Conservation (phyloP, 2,888 invertebrate genomes). For the Apodemia hepburni region DNA sequence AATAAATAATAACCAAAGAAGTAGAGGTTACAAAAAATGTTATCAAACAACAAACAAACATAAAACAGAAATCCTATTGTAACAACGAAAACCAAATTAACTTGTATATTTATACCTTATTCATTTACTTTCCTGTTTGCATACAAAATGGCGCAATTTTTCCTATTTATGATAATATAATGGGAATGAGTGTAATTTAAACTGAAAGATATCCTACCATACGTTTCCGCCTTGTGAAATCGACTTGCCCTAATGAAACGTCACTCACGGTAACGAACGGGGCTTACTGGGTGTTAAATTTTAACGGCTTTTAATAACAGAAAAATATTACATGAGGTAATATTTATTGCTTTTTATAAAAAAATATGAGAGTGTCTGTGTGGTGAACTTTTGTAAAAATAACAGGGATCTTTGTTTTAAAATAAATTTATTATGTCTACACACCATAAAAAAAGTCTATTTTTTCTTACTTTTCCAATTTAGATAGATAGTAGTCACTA, state of each 20-base stretch:
- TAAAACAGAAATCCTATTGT: too few species aligned
- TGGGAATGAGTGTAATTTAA: constrained; percentile 50
- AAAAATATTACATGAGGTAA: background rate
- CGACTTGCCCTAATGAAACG: constrained; percentile 57
- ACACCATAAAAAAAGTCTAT: too few species aligned
- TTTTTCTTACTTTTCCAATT: too few species aligned
- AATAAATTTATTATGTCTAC: too few species aligned
- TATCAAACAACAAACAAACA: too few species aligned
- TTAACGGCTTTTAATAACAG: constrained; percentile 23
- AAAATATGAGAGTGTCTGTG: too few species aligned
- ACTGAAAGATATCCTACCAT: constrained; percentile 53
- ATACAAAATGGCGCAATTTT: constrained; percentile 35
- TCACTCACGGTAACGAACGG: constrained; percentile 36
- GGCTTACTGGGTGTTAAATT: constrained; percentile 25
- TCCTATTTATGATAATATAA: constrained; percentile 43
- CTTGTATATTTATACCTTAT: constrained; percentile 40
- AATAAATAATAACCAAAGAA: too few species aligned
- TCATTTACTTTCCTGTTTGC: constrained; percentile 39
- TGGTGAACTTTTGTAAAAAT: too few species aligned
- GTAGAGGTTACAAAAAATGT: too few species aligned
- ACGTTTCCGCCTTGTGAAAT: constrained; percentile 50
- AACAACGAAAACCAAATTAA: too few species aligned
- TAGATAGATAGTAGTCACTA: too few species aligned
- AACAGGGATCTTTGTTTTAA: too few species aligned
- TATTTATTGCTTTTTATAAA: background rate